These are phyloP conservation scores for Heterocephalus glaber DNA, from an alignment of 2,113 vertebrate species.

Conservation along the genomic window DNA sequence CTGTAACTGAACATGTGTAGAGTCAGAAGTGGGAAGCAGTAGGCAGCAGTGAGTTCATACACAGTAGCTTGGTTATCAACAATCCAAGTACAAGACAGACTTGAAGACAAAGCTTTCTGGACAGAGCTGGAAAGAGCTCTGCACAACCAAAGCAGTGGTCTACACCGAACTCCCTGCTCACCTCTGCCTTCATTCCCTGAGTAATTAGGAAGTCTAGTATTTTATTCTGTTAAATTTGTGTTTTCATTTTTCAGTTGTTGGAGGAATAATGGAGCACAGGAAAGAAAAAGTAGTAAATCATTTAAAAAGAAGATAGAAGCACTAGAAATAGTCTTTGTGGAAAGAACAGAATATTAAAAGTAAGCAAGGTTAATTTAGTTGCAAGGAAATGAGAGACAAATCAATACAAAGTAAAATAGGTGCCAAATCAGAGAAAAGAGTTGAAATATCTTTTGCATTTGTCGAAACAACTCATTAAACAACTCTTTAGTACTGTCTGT, in stretches of 20 bases:
- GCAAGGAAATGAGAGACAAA: constrained; percentile 71
- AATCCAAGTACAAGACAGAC: neutral
- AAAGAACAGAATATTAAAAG: constrained; percentile 62
- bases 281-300: constrained; percentile 53
- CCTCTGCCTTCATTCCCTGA: neutral
- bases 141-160: neutral
- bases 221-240: neutral
- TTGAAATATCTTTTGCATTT: constrained; percentile 62
- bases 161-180: neutral
- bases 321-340: constrained; percentile 68
- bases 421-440: constrained; percentile 64
- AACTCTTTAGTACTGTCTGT: neutral
- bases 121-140: neutral
- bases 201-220: neutral
- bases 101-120: neutral
- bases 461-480: constrained; percentile 66
- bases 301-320: constrained; percentile 42
- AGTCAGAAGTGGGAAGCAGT: neutral
- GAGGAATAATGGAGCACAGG: neutral
- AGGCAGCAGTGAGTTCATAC: no score
- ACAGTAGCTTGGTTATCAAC: neutral
- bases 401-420: constrained; percentile 57
- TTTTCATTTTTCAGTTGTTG: constrained; percentile 3
- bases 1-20: neutral
- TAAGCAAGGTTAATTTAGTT: constrained; percentile 68